A percentile compares a stretch with the other conserved stretches of the same genome.
phyloP scores from a whole-genome alignment of 2,888 invertebrate genomes.

The Ormyrus nitidulus region DNA sequence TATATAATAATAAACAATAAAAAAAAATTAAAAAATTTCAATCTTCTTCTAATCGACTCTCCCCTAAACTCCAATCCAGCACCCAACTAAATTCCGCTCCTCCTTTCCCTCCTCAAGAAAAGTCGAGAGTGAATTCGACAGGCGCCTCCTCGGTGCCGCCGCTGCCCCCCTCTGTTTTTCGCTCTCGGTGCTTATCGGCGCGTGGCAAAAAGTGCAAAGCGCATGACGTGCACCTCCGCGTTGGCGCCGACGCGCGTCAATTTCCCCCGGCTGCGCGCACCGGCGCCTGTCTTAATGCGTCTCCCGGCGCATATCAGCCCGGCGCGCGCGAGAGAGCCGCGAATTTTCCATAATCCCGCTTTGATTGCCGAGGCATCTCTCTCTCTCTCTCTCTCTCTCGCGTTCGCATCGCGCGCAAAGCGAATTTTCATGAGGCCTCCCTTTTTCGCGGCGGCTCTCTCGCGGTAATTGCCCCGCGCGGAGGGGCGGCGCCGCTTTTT shows the following conservation, averaged over 20 bases:
- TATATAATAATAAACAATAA: too few species aligned
- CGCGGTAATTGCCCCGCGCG: too few species aligned
- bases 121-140: too few species aligned
- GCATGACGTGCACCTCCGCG: slow-evolving; percentile 21
- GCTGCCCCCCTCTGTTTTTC: too few species aligned
- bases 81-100: too few species aligned
- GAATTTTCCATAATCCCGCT: slow-evolving; percentile 46
- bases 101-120: too few species aligned
- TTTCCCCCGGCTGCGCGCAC: slow-evolving; percentile 9
- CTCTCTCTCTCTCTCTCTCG: neutral
- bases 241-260: slow-evolving; percentile 42
- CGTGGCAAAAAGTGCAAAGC: slow-evolving; percentile 44
- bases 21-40: too few species aligned
- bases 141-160: too few species aligned
- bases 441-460: neutral
- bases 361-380: slow-evolving; percentile 48
- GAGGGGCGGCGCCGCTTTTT: too few species aligned
- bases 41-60: too few species aligned
- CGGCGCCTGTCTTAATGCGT: slow-evolving; percentile 40
- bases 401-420: neutral
- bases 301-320: neutral
- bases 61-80: too few species aligned
- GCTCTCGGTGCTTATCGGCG: neutral
- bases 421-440: slow-evolving; percentile 35
- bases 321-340: neutral